Evolutionary conservation across 2,888 invertebrate genomes (phyloP).

Genomic region (Eremobia ochroleuca): DNA sequence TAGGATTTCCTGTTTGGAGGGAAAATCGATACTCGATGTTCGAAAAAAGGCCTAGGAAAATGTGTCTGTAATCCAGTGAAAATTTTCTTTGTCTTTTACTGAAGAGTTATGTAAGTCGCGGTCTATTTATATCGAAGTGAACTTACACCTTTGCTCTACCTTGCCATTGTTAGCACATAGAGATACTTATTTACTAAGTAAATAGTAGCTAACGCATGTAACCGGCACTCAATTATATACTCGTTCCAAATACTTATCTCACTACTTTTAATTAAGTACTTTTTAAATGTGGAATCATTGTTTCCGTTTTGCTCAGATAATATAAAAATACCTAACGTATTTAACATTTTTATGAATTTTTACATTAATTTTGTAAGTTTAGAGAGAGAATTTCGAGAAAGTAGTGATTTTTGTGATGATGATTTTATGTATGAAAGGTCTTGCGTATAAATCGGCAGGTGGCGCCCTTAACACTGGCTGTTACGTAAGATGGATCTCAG

Average conservation of each 20-base stretch:
- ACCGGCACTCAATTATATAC: background rate
- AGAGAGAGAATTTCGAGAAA: background rate
- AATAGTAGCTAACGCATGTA: background rate
- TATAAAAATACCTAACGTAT: constrained; percentile 13
- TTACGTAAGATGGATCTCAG: constrained; percentile 48
- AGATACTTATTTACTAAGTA: background rate
- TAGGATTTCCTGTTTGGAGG: constrained; percentile 75
- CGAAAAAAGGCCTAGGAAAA: constrained; percentile 11
- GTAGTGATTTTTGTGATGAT: background rate
- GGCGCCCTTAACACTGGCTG: constrained; percentile 9
- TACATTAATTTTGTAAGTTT: background rate
- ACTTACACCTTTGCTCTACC: constrained; percentile 8
- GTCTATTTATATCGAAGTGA: constrained; percentile 36
- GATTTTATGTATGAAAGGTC: background rate
- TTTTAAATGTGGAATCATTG: constrained; percentile 12
- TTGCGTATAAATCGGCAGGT: background rate
- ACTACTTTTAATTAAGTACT: constrained; percentile 3
- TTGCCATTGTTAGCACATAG: constrained; percentile 18
- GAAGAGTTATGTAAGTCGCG: constrained; percentile 22
- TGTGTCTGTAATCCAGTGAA: background rate
- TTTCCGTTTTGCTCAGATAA: constrained; percentile 49
- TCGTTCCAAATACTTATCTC: constrained; percentile 1
- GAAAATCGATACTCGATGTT: constrained; percentile 69
- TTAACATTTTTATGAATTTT: background rate
- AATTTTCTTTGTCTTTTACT: background rate